Conservation (phyloP, 2,113 vertebrate genomes). For the Phyllostomus discolor region DNA sequence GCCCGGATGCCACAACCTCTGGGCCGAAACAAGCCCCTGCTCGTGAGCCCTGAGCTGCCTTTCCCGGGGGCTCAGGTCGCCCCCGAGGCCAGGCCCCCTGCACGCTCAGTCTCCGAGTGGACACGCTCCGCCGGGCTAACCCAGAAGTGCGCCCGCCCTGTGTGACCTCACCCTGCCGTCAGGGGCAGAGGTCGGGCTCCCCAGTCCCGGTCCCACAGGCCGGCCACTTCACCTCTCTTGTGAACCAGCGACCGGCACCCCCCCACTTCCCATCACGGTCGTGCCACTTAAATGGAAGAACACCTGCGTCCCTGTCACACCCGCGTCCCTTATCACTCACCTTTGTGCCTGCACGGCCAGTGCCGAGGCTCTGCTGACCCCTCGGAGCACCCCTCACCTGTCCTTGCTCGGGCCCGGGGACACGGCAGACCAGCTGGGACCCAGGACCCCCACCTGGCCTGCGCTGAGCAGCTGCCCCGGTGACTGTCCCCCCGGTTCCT, state of each 20-base stretch:
- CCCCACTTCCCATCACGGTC: no score
- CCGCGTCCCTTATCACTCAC: neutral
- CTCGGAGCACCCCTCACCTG: neutral
- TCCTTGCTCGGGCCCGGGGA: neutral
- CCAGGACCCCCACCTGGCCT: neutral
- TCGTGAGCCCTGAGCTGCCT: rapidly evolving
- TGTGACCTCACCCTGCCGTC: neutral
- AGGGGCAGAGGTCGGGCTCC: rapidly evolving
- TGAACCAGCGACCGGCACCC: rapidly evolving
- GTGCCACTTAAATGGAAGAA: neutral
- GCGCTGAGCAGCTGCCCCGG: neutral
- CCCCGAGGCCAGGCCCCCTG: neutral
- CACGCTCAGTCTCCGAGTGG: neutral
- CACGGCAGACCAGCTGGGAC: rapidly evolving
- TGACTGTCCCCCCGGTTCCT: neutral
- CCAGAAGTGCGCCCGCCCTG: rapidly evolving
- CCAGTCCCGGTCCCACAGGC: rapidly evolving
- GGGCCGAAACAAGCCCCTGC: neutral
- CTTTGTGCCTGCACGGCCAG: rapidly evolving
- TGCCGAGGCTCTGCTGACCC: neutral
- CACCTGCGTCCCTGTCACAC: rapidly evolving
- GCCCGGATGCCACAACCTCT: neutral
- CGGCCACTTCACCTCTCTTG: neutral
- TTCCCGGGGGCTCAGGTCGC: rapidly evolving
- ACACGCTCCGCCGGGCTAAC: neutral